Percentiles rank a stretch among this genome's conserved stretches.
Conservation (phyloP, 2,113 vertebrate genomes). For the Clarias batrachus region DNA sequence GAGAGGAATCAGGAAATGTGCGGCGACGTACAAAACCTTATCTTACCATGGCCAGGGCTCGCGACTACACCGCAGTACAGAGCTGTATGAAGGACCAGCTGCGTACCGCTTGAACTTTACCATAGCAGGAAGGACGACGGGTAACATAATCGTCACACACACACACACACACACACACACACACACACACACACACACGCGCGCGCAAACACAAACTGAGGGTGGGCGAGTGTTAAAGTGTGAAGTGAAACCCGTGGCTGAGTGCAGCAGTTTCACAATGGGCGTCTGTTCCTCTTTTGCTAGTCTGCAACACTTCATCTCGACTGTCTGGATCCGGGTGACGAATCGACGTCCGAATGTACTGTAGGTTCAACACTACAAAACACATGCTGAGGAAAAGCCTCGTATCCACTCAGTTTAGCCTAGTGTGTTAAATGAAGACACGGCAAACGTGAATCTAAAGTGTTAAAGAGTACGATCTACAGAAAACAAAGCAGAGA, state of each 20-base stretch:
- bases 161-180: not conserved
- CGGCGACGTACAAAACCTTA: not conserved
- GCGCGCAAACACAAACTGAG: not conserved
- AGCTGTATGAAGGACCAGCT: not conserved
- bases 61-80: not conserved
- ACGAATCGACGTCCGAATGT: not conserved
- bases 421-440: not conserved
- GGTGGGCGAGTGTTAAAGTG: not conserved
- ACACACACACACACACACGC: not conserved
- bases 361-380: not conserved
- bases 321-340: not conserved
- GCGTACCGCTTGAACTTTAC: not conserved
- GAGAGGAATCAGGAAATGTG: conserved; percentile 1
- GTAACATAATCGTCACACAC: not conserved
- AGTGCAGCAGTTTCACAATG: conserved; percentile 1
- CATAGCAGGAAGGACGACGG: not conserved
- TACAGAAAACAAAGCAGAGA: not conserved
- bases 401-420: too few species aligned
- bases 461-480: not conserved
- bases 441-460: not conserved
- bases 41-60: conserved; percentile 8
- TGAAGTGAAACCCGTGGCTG: conserved; percentile 32
- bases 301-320: not conserved
- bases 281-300: conserved; percentile 25
- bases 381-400: not conserved